These are phyloP conservation scores for Drosophila lacertosa DNA, from an alignment of 1,140 invertebrate species.

Conservation along the genomic window DNA sequence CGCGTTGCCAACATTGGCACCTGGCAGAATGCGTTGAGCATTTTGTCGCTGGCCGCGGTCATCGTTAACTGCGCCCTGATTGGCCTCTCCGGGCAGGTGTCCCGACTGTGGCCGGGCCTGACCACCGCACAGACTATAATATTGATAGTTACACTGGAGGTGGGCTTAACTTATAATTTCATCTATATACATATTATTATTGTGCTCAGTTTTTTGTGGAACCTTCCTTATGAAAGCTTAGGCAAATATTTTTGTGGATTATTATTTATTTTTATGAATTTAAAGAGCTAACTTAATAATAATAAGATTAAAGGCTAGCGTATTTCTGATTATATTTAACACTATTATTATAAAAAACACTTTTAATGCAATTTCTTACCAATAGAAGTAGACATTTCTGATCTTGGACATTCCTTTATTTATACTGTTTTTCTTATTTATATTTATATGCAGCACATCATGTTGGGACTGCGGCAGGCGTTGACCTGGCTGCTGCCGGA, in stretches of 20 bases:
- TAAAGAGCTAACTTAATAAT: too few species aligned
- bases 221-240: not conserved
- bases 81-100: slow-evolving; percentile 95
- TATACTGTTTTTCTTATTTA: too few species aligned
- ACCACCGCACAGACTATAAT: slow-evolving; percentile 94
- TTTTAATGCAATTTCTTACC: too few species aligned
- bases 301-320: too few species aligned
- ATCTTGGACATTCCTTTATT: too few species aligned
- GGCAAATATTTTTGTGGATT: too few species aligned
- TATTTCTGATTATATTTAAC: too few species aligned
- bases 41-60: slow-evolving; percentile 96
- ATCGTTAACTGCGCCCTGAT: slow-evolving; percentile 97
- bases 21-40: slow-evolving; percentile 98
- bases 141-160: slow-evolving; percentile 93
- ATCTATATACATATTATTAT: too few species aligned
- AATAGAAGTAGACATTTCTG: too few species aligned
- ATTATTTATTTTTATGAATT: not conserved
- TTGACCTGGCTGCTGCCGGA: slow-evolving; percentile 93
- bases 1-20: slow-evolving; percentile 97
- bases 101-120: slow-evolving; percentile 93
- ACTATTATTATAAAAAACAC: too few species aligned
- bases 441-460: slow-evolving; percentile 89
- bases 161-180: too few species aligned
- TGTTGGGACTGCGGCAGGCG: slow-evolving; percentile 90
- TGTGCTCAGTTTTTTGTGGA: too few species aligned